Percentiles rank a stretch among this genome's conserved stretches.
These are phyloP conservation scores for Pangasius krempfi DNA, from an alignment of 2,797 vertebrate genomes.

Conservation along the genomic window DNA sequence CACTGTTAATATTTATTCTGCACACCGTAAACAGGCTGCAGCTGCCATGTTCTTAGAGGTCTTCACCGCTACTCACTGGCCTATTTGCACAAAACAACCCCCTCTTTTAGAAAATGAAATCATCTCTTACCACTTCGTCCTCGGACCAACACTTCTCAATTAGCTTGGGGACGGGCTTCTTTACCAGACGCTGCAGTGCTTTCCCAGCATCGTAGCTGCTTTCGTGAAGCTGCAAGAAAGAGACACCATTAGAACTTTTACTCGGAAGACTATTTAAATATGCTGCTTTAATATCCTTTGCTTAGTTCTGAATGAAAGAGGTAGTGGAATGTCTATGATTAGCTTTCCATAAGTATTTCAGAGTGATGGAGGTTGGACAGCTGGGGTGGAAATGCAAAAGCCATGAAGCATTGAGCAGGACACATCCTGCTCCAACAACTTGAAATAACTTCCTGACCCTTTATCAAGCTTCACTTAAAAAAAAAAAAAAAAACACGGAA, in stretches of 20 bases:
- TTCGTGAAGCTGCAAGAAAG: slow-evolving; percentile 86
- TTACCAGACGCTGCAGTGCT: slow-evolving; percentile 96
- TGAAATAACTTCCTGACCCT: background rate
- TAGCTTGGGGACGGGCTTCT: slow-evolving; percentile 97
- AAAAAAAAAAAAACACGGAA: background rate
- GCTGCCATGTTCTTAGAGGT: slow-evolving; percentile 71
- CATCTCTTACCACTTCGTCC: slow-evolving; percentile 92
- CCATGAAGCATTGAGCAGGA: background rate
- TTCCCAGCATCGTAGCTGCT: slow-evolving; percentile 97
- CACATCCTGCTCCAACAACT: background rate
- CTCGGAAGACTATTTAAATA: background rate
- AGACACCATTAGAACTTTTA: background rate
- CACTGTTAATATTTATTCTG: slow-evolving; percentile 73
- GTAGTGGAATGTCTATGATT: background rate
- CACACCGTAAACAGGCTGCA: slow-evolving; percentile 80
- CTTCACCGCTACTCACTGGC: slow-evolving; percentile 25
- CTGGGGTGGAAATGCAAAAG: background rate
- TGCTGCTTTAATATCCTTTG: background rate
- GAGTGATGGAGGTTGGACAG: background rate
- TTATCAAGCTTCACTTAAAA: background rate
- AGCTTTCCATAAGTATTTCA: background rate
- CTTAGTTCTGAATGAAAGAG: background rate
- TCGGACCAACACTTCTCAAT: slow-evolving; percentile 99
- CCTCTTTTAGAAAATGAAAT: background rate
- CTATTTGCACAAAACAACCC: background rate